These are phyloP conservation scores for Myxocyprinus asiaticus DNA, from an alignment of 2,113 vertebrate species.

Conservation along the genomic window DNA sequence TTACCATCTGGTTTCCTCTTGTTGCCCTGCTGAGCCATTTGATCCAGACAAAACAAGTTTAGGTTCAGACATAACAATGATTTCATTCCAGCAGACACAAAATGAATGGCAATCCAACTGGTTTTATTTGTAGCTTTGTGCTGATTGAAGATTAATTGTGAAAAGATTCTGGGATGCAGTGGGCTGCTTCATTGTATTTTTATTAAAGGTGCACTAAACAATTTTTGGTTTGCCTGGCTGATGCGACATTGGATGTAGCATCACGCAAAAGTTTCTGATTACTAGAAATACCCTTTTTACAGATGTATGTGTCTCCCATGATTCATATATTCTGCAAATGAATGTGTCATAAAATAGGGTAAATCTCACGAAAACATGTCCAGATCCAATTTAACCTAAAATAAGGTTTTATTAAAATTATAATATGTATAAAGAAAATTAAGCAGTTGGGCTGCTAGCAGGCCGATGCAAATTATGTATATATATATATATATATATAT, in stretches of 20 bases:
- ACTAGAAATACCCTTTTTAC: too few species aligned
- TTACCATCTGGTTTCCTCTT: constrained; percentile 60
- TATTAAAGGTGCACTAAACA: background rate
- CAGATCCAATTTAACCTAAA: too few species aligned
- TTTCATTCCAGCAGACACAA: constrained; percentile 66
- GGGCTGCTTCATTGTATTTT: background rate
- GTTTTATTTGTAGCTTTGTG: constrained; percentile 35
- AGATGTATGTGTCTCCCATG: too few species aligned
- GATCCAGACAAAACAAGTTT: constrained; percentile 47
- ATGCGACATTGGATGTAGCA: background rate
- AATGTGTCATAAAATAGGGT: too few species aligned
- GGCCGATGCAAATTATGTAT: too few species aligned
- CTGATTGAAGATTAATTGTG: background rate
- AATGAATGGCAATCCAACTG: constrained; percentile 73
- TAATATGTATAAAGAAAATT: too few species aligned
- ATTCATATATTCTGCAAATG: too few species aligned
- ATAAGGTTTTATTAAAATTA: too few species aligned
- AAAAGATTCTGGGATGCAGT: background rate
- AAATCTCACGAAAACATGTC: too few species aligned
- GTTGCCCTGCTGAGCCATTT: constrained; percentile 62
- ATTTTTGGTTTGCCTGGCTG: background rate
- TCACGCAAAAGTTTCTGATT: too few species aligned
- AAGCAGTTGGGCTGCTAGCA: too few species aligned
- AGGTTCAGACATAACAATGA: constrained; percentile 42
- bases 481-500: too few species aligned